Conservation (phyloP, 1,140 invertebrate species). For the Elysia chlorotica region DNA sequence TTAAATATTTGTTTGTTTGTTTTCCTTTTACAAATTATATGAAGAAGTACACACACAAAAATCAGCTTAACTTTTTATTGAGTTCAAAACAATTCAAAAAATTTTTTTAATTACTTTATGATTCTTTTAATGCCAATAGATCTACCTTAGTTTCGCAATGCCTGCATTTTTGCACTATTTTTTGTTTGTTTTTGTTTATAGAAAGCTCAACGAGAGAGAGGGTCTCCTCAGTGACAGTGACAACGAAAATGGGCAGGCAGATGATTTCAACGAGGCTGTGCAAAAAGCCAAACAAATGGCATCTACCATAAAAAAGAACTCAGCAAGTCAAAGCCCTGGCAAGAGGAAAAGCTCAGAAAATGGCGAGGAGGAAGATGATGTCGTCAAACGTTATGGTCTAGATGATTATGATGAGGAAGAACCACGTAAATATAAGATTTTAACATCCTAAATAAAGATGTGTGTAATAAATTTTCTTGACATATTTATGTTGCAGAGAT, state of each 20-base stretch:
- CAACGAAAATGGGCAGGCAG: not conserved
- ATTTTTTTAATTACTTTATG: not conserved
- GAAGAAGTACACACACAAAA: not conserved
- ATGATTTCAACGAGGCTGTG: not conserved
- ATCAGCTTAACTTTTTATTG: not conserved
- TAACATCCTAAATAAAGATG: no score
- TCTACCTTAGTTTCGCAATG: not conserved
- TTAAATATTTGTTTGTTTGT: not conserved
- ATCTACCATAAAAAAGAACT: constrained; percentile 13
- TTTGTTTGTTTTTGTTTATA: not conserved
- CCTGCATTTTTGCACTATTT: not conserved
- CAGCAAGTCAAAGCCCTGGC: constrained; percentile 50
- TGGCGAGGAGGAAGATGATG: constrained; percentile 42
- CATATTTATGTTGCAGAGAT: no score
- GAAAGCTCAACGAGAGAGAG: constrained; percentile 11
- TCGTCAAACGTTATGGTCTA: constrained; percentile 62
- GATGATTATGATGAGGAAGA: constrained; percentile 72
- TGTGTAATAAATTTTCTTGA: no score
- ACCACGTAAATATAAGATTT: constrained; percentile 42
- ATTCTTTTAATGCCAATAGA: not conserved
- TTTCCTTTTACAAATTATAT: not conserved
- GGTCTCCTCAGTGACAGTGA: constrained; percentile 16
- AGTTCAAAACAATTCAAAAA: not conserved
- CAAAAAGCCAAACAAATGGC: constrained; percentile 1
- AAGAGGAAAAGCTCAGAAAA: constrained; percentile 63